These are phyloP conservation scores for Phoeniculus purpureus DNA, from an alignment of 2,797 vertebrate species.

Conservation along the genomic window DNA sequence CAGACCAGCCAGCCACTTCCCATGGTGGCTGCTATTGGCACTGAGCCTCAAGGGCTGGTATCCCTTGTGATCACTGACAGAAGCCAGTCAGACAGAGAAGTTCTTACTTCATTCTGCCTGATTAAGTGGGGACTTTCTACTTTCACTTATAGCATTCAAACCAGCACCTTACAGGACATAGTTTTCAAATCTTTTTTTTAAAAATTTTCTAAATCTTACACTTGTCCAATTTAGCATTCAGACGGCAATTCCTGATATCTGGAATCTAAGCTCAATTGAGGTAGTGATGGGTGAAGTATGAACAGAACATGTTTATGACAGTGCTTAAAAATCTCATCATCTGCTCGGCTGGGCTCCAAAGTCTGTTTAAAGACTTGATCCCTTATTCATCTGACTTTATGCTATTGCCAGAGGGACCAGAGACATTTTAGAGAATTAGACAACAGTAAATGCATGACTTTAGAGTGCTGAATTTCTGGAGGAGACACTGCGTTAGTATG, in stretches of 20 bases:
- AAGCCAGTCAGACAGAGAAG: background rate
- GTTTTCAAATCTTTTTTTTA: background rate
- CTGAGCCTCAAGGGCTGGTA: background rate
- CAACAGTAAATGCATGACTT: background rate
- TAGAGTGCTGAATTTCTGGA: background rate
- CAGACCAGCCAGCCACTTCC: background rate
- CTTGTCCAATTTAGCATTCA: background rate
- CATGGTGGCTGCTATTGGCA: rapidly evolving
- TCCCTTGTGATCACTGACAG: background rate
- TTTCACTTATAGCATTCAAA: background rate
- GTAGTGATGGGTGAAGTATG: background rate
- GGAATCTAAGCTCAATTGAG: background rate
- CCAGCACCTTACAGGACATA: no score
- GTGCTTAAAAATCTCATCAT: background rate
- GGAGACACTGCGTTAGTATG: background rate
- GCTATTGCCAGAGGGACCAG: background rate
- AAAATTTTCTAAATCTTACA: background rate
- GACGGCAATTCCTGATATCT: background rate
- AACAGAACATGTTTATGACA: background rate
- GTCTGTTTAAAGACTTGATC: background rate
- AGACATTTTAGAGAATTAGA: background rate
- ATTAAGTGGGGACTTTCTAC: background rate
- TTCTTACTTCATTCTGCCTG: background rate
- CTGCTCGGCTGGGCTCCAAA: background rate
- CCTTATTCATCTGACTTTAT: background rate